A percentile compares a stretch with the other conserved stretches of the same genome.
Evolutionary conservation across 2,888 invertebrate species (phyloP).

Genomic region (Rotaria macrura): DNA sequence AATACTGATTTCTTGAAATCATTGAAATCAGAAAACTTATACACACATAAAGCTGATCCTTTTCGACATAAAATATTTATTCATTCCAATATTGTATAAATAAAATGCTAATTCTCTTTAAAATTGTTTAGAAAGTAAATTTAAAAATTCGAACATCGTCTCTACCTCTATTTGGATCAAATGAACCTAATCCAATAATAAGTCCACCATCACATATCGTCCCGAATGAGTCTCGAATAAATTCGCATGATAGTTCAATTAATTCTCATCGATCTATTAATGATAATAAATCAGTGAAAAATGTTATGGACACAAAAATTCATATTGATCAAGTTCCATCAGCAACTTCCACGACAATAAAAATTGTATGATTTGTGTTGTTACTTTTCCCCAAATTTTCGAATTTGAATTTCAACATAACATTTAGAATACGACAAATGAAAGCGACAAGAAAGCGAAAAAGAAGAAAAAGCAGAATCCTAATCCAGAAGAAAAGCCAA

Average conservation of each 20-base stretch:
- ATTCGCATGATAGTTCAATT: not conserved
- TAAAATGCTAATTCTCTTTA: no score
- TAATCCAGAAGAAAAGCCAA: not conserved
- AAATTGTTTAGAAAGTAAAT: not conserved
- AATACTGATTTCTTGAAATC: no score
- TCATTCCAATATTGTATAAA: no score
- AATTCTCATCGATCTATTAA: not conserved
- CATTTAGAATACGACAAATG: not conserved
- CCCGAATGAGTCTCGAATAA: not conserved
- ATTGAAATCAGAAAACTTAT: no score
- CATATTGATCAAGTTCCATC: not conserved
- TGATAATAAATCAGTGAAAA: not conserved
- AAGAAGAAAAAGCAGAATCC: not conserved
- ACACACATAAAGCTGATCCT: no score
- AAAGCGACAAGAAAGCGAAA: not conserved
- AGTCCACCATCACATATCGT: not conserved
- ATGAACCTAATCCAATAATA: no score
- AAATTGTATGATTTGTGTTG: not conserved
- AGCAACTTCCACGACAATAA: no score
- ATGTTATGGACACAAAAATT: not conserved
- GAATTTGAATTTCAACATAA: not conserved
- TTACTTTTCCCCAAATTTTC: not conserved
- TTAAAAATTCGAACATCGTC: not conserved
- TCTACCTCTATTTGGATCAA: not conserved
- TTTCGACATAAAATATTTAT: no score